These are phyloP conservation scores for Drosophila neotestacea DNA, from an alignment of 2,888 invertebrate species.

Conservation along the genomic window DNA sequence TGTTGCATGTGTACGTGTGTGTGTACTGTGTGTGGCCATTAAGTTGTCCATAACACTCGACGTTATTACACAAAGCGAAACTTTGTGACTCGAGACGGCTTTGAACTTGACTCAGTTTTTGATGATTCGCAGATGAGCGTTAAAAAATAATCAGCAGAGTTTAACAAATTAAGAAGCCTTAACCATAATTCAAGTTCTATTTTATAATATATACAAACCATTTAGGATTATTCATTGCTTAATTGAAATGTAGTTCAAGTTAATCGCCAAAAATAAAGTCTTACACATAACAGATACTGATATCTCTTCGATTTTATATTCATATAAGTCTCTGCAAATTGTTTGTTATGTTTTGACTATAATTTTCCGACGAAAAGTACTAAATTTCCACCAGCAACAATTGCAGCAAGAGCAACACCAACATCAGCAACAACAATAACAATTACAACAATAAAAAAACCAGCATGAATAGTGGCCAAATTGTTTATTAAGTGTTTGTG, in stretches of 20 bases:
- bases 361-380: constrained; percentile 67
- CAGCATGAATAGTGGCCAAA: constrained; percentile 42
- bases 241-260: constrained; percentile 27
- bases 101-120: constrained; percentile 71
- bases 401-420: no score
- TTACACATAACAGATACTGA: constrained; percentile 27
- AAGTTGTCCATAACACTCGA: constrained; percentile 53
- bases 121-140: constrained; percentile 3
- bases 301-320: constrained; percentile 18
- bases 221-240: constrained; percentile 16
- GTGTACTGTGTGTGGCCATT: constrained; percentile 46
- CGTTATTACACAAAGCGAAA: constrained; percentile 44
- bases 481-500: constrained; percentile 74
- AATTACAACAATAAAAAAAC: constrained; percentile 16
- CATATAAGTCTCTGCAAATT: constrained; percentile 25
- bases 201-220: not conserved
- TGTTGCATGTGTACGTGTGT: constrained; percentile 18
- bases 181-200: not conserved
- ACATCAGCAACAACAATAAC: constrained; percentile 1
- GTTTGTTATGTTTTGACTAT: constrained; percentile 71
- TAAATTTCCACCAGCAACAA: constrained; percentile 40
- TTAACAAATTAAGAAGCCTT: not conserved
- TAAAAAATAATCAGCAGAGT: not conserved
- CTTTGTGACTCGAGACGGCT: constrained; percentile 74
- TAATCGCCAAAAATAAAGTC: constrained; percentile 49